These are phyloP conservation scores for Cydia pomonella DNA, from an alignment of 1,140 invertebrate species.

Conservation along the genomic window DNA sequence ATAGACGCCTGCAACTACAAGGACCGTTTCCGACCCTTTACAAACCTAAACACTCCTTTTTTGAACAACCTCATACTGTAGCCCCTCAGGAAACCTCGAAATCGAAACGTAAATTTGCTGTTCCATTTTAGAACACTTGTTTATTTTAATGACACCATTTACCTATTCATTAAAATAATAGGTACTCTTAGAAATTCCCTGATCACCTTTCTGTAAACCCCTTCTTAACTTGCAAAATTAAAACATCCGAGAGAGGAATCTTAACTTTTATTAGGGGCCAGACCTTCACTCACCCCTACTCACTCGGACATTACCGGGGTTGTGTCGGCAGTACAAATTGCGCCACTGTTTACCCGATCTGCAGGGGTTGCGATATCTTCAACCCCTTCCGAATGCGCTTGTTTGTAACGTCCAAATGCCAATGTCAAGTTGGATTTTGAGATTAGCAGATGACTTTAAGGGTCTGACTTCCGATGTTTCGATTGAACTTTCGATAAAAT, in stretches of 20 bases:
- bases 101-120: too few species aligned
- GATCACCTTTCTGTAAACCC: not conserved
- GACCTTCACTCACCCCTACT: not conserved
- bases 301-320: constrained; percentile 39
- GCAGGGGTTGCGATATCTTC: constrained; percentile 55
- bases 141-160: not conserved
- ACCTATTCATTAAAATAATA: not conserved
- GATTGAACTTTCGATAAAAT: constrained; percentile 12
- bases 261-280: constrained; percentile 30
- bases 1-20: too few species aligned
- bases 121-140: too few species aligned
- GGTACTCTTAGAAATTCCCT: not conserved
- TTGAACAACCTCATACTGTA: too few species aligned
- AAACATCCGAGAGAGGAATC: constrained; percentile 10
- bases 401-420: constrained; percentile 48
- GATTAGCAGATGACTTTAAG: constrained; percentile 28
- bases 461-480: constrained; percentile 44
- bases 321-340: constrained; percentile 70
- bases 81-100: too few species aligned
- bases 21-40: too few species aligned
- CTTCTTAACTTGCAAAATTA: not conserved
- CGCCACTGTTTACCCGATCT: constrained; percentile 67
- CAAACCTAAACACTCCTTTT: too few species aligned
- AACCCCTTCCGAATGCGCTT: constrained; percentile 64
- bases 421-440: constrained; percentile 32